These are phyloP conservation scores for Tichodroma muraria DNA, from an alignment of 2,113 vertebrate species.

Conservation along the genomic window DNA sequence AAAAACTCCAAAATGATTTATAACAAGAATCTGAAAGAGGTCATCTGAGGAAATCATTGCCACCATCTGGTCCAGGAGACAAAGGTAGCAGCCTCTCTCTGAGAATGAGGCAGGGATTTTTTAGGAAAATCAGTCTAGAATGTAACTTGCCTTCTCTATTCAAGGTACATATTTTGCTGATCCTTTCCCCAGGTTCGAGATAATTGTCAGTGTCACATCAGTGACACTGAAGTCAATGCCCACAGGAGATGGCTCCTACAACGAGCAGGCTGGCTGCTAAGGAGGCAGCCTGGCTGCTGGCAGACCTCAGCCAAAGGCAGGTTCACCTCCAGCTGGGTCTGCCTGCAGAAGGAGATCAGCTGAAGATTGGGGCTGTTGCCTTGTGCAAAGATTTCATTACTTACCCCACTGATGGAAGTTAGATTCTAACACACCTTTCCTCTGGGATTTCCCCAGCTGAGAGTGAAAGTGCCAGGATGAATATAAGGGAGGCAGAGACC, in stretches of 20 bases:
- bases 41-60: not conserved
- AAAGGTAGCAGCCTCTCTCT: not conserved
- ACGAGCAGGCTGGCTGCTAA: not conserved
- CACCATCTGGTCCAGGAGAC: not conserved
- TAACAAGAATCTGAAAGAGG: not conserved
- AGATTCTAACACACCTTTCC: not conserved
- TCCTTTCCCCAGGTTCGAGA: not conserved
- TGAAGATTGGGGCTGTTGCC: not conserved
- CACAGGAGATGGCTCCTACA: not conserved
- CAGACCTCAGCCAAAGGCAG: not conserved
- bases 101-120: not conserved
- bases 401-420: not conserved
- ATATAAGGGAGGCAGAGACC: not conserved
- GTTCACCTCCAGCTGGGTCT: not conserved
- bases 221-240: not conserved
- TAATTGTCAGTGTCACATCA: not conserved
- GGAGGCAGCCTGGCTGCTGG: not conserved
- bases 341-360: not conserved
- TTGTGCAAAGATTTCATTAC: not conserved
- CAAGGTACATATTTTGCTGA: not conserved
- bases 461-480: not conserved
- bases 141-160: not conserved
- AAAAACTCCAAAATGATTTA: not conserved
- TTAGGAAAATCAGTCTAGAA: not conserved
- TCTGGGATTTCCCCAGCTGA: not conserved